Conservation (phyloP, 2,888 invertebrate genomes). For the Temnothorax ravouxi region DNA sequence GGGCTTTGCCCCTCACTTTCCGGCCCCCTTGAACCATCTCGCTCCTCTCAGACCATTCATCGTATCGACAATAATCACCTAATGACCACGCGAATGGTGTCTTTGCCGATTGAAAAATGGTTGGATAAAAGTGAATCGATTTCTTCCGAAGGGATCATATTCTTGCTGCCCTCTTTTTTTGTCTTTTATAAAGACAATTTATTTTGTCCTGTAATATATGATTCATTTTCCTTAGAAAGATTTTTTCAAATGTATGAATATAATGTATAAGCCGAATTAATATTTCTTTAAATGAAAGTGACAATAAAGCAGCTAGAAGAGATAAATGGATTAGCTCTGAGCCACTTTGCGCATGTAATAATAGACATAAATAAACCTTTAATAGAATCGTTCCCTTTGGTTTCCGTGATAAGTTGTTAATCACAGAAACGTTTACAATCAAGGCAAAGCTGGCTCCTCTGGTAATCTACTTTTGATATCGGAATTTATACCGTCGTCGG, state of each 20-base stretch:
- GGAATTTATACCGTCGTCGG: not conserved
- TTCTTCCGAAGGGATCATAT: not conserved
- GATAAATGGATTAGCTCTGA: not conserved
- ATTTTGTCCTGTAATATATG: too few species aligned
- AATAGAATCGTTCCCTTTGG: not conserved
- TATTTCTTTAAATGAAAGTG: not conserved
- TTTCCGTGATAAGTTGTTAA: not conserved
- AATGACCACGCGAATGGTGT: constrained; percentile 57
- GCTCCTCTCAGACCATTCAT: constrained; percentile 17
- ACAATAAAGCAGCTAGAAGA: not conserved
- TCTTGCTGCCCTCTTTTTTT: not conserved
- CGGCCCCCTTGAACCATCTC: not conserved
- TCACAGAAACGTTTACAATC: not conserved
- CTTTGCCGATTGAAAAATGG: constrained; percentile 42
- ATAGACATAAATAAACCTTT: not conserved
- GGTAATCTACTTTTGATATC: constrained; percentile 13
- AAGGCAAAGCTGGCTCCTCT: not conserved
- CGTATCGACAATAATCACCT: constrained; percentile 47
- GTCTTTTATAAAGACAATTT: not conserved
- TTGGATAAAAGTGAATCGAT: not conserved
- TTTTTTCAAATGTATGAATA: not conserved
- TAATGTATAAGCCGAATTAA: not conserved
- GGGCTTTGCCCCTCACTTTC: constrained; percentile 14
- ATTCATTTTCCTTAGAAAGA: not conserved
- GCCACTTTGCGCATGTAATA: not conserved